These are phyloP conservation scores for Drosophila erecta DNA, from an alignment of 1,140 invertebrate species.

Conservation along the genomic window DNA sequence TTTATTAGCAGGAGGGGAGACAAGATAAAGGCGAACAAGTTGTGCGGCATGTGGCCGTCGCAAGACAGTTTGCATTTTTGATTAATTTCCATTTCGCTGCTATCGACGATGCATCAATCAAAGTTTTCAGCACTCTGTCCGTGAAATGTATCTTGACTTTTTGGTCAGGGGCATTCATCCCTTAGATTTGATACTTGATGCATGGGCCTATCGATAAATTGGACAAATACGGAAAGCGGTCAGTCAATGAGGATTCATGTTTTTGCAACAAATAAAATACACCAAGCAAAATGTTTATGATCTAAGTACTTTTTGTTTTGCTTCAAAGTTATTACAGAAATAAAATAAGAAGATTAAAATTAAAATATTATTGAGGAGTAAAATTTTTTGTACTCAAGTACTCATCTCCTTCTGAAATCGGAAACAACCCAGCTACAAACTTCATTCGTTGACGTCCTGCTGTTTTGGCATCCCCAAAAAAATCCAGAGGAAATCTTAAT, in stretches of 20 bases:
- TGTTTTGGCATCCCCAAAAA: slow-evolving; percentile 18
- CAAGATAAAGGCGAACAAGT: slow-evolving; percentile 53
- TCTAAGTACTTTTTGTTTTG: too few relatives aligned
- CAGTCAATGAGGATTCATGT: slow-evolving; percentile 2
- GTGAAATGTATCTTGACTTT: slow-evolving; percentile 22
- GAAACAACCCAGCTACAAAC: slow-evolving; percentile 5
- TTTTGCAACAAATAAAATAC: too few relatives aligned
- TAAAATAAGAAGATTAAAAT: too few relatives aligned
- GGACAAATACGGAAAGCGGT: slow-evolving; percentile 35
- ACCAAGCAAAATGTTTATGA: too few relatives aligned
- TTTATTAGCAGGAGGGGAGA: slow-evolving; percentile 54
- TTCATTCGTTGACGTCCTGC: slow-evolving; percentile 31
- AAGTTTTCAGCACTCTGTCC: slow-evolving; percentile 57
- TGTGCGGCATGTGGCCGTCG: slow-evolving; percentile 55
- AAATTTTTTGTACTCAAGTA: too few relatives aligned
- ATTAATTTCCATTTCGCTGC: slow-evolving; percentile 47
- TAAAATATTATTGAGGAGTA: too few relatives aligned
- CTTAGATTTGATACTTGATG: slow-evolving; percentile 15
- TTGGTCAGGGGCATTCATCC: not conserved
- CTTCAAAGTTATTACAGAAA: too few relatives aligned
- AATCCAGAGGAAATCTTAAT: slow-evolving; percentile 40
- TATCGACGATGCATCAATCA: slow-evolving; percentile 64
- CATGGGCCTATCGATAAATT: slow-evolving; percentile 48
- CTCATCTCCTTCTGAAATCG: not conserved
- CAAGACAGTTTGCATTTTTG: slow-evolving; percentile 61